phyloP scores from a whole-genome alignment of 2,888 invertebrate genomes.

The Tetragonisca angustula region DNA sequence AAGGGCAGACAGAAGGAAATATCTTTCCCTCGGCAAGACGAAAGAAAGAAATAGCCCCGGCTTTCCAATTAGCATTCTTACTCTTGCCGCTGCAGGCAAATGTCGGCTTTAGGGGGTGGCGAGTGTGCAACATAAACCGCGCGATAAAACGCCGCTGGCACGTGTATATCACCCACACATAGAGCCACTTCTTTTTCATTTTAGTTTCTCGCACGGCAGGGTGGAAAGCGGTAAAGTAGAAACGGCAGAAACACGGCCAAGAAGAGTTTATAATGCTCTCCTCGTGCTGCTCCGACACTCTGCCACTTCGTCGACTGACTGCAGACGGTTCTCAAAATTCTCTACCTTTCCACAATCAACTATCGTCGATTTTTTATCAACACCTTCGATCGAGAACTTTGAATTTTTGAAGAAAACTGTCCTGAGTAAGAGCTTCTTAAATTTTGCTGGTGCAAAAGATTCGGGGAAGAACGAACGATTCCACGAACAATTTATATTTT shows the following conservation, averaged over 20 bases:
- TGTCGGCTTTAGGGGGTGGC: slow-evolving; percentile 68
- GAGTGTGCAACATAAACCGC: slow-evolving; percentile 78
- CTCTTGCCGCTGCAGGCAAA: slow-evolving; percentile 64
- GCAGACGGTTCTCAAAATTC: slow-evolving; percentile 65
- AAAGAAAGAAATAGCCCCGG: slow-evolving; percentile 66
- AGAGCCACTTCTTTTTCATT: slow-evolving; percentile 59
- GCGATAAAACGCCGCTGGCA: slow-evolving; percentile 78
- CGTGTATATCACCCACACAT: slow-evolving; percentile 62
- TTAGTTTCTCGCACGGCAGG: slow-evolving; percentile 62
- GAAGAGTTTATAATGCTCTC: slow-evolving; percentile 75
- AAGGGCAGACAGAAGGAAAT: slow-evolving; percentile 42
- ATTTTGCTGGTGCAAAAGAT: background rate
- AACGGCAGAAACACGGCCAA: slow-evolving; percentile 74
- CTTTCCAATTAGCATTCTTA: slow-evolving; percentile 80
- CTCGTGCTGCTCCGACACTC: slow-evolving; percentile 55
- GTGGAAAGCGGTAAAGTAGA: slow-evolving; percentile 74
- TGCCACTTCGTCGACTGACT: slow-evolving; percentile 64
- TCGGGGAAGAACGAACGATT: background rate
- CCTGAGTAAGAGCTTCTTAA: no score
- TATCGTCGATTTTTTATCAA: background rate
- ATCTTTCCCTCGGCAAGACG: slow-evolving; percentile 52
- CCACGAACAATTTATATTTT: background rate
- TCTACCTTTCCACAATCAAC: background rate
- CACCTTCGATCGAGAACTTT: background rate
- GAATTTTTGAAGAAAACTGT: background rate